Conservation (phyloP, 2,888 invertebrate genomes). For the Cephalotes varians region DNA sequence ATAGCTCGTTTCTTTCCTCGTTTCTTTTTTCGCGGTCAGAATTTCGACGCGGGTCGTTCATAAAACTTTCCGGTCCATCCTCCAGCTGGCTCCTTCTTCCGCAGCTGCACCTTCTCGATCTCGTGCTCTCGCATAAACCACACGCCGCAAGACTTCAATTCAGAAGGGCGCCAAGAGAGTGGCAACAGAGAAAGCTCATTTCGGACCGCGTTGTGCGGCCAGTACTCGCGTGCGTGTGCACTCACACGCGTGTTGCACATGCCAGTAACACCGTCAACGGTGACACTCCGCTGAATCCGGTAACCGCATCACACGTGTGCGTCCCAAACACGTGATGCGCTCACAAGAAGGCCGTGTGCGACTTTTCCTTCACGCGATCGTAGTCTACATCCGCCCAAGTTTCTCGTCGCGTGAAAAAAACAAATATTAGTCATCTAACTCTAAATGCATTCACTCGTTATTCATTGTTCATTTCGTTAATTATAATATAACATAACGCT, state of each 20-base stretch:
- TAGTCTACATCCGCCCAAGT: slow-evolving; percentile 45
- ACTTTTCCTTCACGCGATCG: slow-evolving; percentile 61
- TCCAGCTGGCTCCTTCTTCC: neutral
- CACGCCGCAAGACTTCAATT: neutral
- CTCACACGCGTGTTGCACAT: slow-evolving; percentile 19
- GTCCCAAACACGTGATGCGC: slow-evolving; percentile 55
- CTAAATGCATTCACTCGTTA: neutral
- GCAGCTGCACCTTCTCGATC: slow-evolving; percentile 46
- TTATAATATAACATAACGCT: neutral
- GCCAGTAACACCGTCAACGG: slow-evolving; percentile 11
- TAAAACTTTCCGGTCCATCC: neutral
- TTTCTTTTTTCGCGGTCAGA: slow-evolving; percentile 7
- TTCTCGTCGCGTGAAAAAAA: slow-evolving; percentile 9
- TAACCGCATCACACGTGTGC: slow-evolving; percentile 56
- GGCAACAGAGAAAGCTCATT: slow-evolving; percentile 32
- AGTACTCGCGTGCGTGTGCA: slow-evolving; percentile 11
- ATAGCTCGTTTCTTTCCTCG: neutral
- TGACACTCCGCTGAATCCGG: slow-evolving; percentile 37
- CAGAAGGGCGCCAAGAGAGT: slow-evolving; percentile 7
- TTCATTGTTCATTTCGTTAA: too few relatives aligned
- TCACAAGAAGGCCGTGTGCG: slow-evolving; percentile 63
- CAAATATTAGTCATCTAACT: neutral
- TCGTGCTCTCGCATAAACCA: slow-evolving; percentile 32
- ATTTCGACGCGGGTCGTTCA: slow-evolving; percentile 11
- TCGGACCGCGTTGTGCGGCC: neutral